A percentile compares a stretch with the other conserved stretches of the same genome.
Conservation (phyloP, 1,140 invertebrate genomes). For the Halotydeus destructor region DNA sequence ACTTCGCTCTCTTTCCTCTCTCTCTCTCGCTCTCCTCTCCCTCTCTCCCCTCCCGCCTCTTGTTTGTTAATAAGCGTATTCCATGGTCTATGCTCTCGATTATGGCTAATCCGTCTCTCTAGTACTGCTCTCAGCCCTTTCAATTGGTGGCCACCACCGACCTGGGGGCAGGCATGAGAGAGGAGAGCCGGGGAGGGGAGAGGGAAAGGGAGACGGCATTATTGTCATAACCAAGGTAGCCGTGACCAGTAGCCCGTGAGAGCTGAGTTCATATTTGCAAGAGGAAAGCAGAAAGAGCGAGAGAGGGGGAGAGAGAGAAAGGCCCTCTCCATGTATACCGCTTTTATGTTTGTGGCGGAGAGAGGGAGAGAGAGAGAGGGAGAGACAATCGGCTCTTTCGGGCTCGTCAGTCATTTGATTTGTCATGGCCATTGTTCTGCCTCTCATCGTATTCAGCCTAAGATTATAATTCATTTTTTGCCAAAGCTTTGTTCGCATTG, state of each 20-base stretch:
- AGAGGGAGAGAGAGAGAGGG: too few relatives aligned
- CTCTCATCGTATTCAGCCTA: not conserved
- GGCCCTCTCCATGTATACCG: too few relatives aligned
- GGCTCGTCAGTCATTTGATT: slow-evolving; percentile 1
- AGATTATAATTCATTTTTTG: not conserved
- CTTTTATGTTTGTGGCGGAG: too few relatives aligned
- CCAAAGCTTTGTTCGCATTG: not conserved
- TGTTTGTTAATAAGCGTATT: not conserved
- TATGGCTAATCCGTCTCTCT: not conserved
- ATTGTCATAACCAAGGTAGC: too few relatives aligned
- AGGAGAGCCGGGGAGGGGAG: too few relatives aligned
- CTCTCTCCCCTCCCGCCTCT: not conserved
- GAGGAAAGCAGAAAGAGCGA: too few relatives aligned
- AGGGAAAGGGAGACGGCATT: too few relatives aligned
- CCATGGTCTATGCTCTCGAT: not conserved
- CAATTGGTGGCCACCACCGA: slow-evolving; percentile 2
- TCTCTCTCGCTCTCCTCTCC: not conserved
- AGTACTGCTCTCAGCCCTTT: not conserved
- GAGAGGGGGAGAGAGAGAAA: too few relatives aligned
- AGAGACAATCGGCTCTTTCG: not conserved
- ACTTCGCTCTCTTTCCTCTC: not conserved
- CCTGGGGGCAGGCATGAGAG: too few relatives aligned
- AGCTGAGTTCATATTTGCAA: too few relatives aligned
- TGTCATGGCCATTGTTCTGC: slow-evolving; percentile 1
- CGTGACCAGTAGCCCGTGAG: too few relatives aligned